phyloP scores from a whole-genome alignment of 2,113 vertebrate species.

The Heterocephalus glaber region DNA sequence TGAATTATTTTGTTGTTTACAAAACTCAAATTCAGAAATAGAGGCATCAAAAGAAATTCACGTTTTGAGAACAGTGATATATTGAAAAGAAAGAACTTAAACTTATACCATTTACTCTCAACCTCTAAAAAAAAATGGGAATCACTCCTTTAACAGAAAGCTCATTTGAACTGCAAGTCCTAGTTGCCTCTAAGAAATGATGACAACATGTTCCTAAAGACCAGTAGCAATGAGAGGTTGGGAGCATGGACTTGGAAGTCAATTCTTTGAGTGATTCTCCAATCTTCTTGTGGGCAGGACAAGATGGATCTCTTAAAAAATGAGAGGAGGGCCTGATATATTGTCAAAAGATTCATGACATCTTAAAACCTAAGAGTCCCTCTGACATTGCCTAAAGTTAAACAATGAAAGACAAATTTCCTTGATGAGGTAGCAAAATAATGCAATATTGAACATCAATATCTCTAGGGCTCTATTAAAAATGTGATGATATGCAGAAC shows the following conservation, averaged over 20 bases:
- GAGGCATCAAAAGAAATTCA: not conserved
- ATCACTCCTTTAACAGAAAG: conserved; percentile 8
- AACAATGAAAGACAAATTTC: conserved; percentile 1
- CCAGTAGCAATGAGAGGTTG: not conserved
- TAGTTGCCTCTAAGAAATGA: not conserved
- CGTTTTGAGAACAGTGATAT: not conserved
- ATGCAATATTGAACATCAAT: not conserved
- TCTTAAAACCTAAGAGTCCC: not conserved
- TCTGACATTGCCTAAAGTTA: not conserved
- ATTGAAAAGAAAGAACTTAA: not conserved
- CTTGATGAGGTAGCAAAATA: not conserved
- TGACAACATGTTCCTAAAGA: not conserved
- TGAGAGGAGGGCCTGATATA: not conserved
- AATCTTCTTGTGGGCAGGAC: not conserved
- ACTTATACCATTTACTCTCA: not conserved
- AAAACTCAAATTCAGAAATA: conserved; percentile 26
- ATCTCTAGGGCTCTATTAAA: not conserved
- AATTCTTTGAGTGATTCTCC: not conserved
- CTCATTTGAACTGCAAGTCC: not conserved
- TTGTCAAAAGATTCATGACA: not conserved
- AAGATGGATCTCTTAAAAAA: not conserved
- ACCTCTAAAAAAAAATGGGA: not conserved
- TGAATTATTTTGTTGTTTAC: not conserved
- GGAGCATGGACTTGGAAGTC: not conserved
- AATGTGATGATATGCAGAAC: not conserved